Evolutionary conservation across 2,888 invertebrate species (phyloP), one percentile per base, ranked within the genome.

Genomic region (Phengaris alcon): DNA sequence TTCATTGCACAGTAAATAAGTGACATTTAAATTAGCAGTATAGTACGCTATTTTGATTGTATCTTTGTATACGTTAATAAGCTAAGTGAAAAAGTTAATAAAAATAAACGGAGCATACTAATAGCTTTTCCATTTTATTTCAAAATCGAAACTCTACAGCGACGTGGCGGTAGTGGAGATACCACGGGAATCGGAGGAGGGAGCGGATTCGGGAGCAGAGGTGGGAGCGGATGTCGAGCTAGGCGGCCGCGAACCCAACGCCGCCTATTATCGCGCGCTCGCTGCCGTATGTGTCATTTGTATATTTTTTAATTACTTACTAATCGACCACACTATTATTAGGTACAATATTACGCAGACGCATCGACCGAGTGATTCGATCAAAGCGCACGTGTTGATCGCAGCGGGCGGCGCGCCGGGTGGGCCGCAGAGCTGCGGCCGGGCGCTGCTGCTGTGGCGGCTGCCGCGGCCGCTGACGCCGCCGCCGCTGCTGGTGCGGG

Each of bases 371-470:
- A 54, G 6, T 35, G 70, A 8, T 51, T n/a, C 9, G 10, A 64
- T 59, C 52, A 15, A 10, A 69, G 73, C 44, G 51, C 84, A 82
- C 77, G 77, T 80, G n/a, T 76, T 82, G 73, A 83, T 85, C 15
- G 82, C 75, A 51, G 79, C 79, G 48, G 77, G 79, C 8, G 81
- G 78, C 0, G 77, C 79, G 68, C 78, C 79, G 54, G 80, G 83
- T 73, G 81, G 82, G 13, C 75, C 74, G 55, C 81, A 80, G 72
- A 79, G 81, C 13, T 80, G 76, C 57, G 83, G 82, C 15, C 76
- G 81, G 46, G 80, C 78, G 76, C 80, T 86, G 78, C 77, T 81
- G 76, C 78, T 80, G 78, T 87, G 88, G 89, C 75, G 76, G 59
- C 79, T 86, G 80, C 22, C 78, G 12, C 70, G 64, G 68, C 76